phyloP scores from a whole-genome alignment of 2,113 vertebrate genomes.

The Phoenicopterus ruber region DNA sequence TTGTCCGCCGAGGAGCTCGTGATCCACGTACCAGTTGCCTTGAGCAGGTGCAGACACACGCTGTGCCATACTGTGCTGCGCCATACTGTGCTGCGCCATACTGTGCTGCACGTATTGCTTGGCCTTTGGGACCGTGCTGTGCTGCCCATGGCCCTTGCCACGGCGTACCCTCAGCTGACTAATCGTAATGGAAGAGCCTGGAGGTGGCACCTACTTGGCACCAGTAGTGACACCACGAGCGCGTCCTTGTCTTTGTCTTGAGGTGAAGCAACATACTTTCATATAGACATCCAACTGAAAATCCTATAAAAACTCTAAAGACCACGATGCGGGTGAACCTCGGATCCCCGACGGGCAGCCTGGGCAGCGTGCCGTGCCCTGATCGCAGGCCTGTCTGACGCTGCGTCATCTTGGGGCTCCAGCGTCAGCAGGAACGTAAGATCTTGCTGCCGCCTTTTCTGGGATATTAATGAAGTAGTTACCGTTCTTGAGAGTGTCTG shows the following conservation, averaged over 20 bases:
- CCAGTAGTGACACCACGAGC: neutral
- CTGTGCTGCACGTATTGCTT: no score
- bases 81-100: no score
- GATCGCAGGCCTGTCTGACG: neutral
- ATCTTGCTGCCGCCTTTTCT: neutral
- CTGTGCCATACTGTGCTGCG: fast-evolving
- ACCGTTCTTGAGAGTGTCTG: neutral
- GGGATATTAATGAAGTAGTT: neutral
- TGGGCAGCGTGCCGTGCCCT: neutral
- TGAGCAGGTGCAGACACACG: fast-evolving
- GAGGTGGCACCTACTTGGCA: neutral
- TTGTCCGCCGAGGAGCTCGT: fast-evolving
- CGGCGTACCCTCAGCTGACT: neutral
- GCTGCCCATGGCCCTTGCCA: neutral
- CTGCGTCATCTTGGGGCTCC: neutral
- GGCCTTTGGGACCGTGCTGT: no score
- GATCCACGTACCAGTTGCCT: neutral
- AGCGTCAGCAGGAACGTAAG: neutral
- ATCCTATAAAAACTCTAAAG: neutral
- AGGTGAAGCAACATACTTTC: neutral
- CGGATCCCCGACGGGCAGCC: fast-evolving
- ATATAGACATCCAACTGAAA: neutral
- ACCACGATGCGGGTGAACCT: neutral
- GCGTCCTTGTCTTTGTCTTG: neutral
- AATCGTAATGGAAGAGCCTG: neutral